phyloP scores from a whole-genome alignment of 2,797 vertebrate species.

The Danio kyathit region DNA sequence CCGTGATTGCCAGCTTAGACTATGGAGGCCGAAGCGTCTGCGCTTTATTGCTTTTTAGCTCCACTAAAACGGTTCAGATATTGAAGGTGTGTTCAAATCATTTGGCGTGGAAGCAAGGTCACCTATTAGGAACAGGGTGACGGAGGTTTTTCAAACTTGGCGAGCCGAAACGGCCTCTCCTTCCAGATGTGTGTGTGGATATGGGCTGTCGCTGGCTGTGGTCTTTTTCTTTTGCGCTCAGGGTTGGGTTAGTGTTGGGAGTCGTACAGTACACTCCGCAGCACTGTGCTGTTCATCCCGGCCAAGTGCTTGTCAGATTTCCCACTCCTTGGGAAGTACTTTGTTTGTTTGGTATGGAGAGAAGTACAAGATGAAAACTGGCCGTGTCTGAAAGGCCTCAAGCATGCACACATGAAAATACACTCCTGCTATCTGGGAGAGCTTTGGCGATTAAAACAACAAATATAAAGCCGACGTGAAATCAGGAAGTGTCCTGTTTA shows the following conservation, averaged over 20 bases:
- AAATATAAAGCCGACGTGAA: slow-evolving; percentile 12
- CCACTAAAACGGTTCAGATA: slow-evolving; percentile 39
- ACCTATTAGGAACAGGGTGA: slow-evolving; percentile 53
- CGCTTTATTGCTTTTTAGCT: slow-evolving; percentile 62
- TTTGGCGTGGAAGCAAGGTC: slow-evolving; percentile 52
- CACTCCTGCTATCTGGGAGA: slow-evolving; percentile 4
- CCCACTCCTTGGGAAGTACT: slow-evolving; percentile 44
- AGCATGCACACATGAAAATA: slow-evolving; percentile 30
- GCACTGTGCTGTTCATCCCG: slow-evolving; percentile 3
- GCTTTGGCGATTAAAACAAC: background rate
- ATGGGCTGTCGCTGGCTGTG: background rate
- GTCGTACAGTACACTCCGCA: slow-evolving; percentile 35
- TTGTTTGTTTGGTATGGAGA: slow-evolving; percentile 57
- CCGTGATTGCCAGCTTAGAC: slow-evolving; percentile 66
- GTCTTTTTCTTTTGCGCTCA: slow-evolving; percentile 36
- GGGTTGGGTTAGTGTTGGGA: slow-evolving; percentile 20
- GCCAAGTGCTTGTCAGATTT: slow-evolving; percentile 46
- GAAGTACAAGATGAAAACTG: slow-evolving; percentile 41
- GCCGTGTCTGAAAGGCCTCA: slow-evolving; percentile 27
- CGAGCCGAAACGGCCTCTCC: slow-evolving; percentile 21
- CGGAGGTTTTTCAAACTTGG: slow-evolving; percentile 56
- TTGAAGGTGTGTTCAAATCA: slow-evolving; percentile 57
- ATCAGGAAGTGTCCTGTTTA: background rate
- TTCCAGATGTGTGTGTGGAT: slow-evolving; percentile 47
- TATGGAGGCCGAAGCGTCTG: slow-evolving; percentile 59